Base-by-base conservation (phyloP, 2,797 vertebrate genomes). In the Miichthys miiuy region DNA sequence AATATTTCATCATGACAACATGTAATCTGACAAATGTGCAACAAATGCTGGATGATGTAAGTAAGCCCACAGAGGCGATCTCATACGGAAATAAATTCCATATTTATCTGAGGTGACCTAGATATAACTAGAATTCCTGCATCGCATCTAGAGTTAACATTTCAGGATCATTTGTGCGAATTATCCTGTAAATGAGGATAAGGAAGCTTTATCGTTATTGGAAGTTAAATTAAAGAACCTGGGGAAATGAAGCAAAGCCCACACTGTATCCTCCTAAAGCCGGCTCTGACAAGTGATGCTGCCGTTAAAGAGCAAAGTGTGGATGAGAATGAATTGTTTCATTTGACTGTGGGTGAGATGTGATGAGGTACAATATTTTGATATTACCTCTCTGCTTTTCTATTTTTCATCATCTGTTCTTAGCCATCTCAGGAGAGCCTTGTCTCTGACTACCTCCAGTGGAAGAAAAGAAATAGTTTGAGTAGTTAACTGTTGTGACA, bases 401-500 rank as follows among this genome's bases (percentile, higher is more conserved):
- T 73, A n/a, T 82, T 83, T 73, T 71, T 86, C 67, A 56, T 78
- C 25, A 60, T 82, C 72, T 90, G 80, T 87, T 90, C 77, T 85
- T 75, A 66, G 77, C 62, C 47, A 21, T 77, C 83, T 86, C 81
- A 10, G 62, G 80, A 84, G 81, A 84, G 44, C 38, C 73, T 75
- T 48, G 41, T 72, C 73, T 84, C 78, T 75, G 75, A 78, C 61
- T 75, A 54, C 30, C 27, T 82, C 46, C 69, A 27, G 58, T 56
- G 30, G 77, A 79, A 66, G 61, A 70, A 80, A 72, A 76, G 42
- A 75, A 63, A 58, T 17, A 30, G 48, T 77, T 82, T 52, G 71
- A 74, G 52, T 47, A 55, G 46, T 75, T 75, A 86, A 86, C 68
- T 74, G 66, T 56, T 46, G 65, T 68, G 66, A 74, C 54, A 56